Conservation (phyloP, 2,797 vertebrate species). For the Sarcophilus harrisii region DNA sequence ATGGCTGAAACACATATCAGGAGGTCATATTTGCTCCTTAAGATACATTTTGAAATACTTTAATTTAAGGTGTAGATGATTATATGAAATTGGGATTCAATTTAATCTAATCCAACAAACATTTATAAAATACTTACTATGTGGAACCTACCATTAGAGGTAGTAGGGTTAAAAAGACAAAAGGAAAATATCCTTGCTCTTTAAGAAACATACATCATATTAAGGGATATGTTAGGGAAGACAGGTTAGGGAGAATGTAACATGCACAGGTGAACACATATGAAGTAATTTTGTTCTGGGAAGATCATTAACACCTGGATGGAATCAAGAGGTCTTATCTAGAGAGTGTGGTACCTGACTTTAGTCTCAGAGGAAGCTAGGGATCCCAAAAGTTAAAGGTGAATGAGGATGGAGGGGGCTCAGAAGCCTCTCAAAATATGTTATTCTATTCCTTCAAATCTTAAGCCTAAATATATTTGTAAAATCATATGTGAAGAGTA, state of each 20-base stretch:
- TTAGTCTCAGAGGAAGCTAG: neutral
- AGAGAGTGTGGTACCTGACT: neutral
- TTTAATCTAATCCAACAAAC: neutral
- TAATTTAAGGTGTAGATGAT: neutral
- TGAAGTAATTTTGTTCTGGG: neutral
- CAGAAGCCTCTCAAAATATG: neutral
- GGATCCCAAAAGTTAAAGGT: conserved; percentile 36
- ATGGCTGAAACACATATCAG: neutral
- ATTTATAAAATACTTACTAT: neutral
- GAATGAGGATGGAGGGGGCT: neutral
- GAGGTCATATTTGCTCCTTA: neutral
- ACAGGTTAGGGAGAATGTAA: neutral
- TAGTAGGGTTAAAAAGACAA: neutral
- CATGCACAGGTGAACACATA: neutral
- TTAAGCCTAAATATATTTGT: conserved; percentile 17
- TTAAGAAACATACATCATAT: neutral
- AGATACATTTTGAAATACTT: conserved; percentile 3
- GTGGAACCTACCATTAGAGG: neutral
- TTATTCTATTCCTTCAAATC: conserved; percentile 19
- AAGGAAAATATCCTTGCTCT: neutral
- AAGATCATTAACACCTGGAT: neutral
- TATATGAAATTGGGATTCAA: neutral
- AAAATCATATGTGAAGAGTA: conserved; percentile 13
- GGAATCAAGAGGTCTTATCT: neutral
- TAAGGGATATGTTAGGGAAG: neutral